These are phyloP conservation scores for Sebastes reedi DNA, from an alignment of 2,797 vertebrate genomes.

Conservation along the genomic window DNA sequence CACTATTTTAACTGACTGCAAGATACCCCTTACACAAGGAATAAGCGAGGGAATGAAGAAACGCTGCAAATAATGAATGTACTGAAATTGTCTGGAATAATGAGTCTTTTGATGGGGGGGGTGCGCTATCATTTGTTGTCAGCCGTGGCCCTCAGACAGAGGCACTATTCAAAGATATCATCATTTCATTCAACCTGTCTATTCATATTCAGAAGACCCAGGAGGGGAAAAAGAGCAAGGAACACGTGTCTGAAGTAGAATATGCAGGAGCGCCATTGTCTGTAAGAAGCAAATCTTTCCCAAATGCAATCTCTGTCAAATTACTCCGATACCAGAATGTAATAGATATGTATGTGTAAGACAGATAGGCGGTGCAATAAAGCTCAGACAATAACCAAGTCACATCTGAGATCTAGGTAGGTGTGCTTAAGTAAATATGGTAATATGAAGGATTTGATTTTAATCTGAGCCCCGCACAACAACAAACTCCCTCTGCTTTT, in stretches of 20 bases:
- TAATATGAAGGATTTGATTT: slow-evolving; percentile 50
- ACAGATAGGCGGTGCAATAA: slow-evolving; percentile 66
- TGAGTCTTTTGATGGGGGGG: slow-evolving; percentile 59
- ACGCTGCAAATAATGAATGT: slow-evolving; percentile 58
- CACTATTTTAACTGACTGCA: slow-evolving; percentile 53
- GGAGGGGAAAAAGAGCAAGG: slow-evolving; percentile 36
- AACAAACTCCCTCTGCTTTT: slow-evolving; percentile 32
- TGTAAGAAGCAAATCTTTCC: slow-evolving; percentile 41
- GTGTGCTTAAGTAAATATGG: slow-evolving; percentile 52
- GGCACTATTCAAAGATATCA: slow-evolving; percentile 66
- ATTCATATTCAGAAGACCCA: slow-evolving; percentile 64
- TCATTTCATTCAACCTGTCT: slow-evolving; percentile 79
- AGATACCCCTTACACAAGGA: slow-evolving; percentile 45
- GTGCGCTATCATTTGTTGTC: slow-evolving; percentile 54
- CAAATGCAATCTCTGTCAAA: slow-evolving; percentile 56
- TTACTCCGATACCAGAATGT: slow-evolving; percentile 51
- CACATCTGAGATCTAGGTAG: slow-evolving; percentile 46
- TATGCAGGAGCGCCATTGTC: slow-evolving; percentile 52
- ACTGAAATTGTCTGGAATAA: slow-evolving; percentile 68
- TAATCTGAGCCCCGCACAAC: slow-evolving; percentile 15
- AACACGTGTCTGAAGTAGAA: slow-evolving; percentile 47
- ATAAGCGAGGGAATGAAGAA: slow-evolving; percentile 54
- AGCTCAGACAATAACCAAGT: slow-evolving; percentile 53
- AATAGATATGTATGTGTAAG: too few relatives aligned
- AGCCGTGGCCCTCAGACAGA: slow-evolving; percentile 51